Evolutionary conservation across 2,888 invertebrate species (phyloP).

Genomic region (Drosophila kambysellisi): DNA sequence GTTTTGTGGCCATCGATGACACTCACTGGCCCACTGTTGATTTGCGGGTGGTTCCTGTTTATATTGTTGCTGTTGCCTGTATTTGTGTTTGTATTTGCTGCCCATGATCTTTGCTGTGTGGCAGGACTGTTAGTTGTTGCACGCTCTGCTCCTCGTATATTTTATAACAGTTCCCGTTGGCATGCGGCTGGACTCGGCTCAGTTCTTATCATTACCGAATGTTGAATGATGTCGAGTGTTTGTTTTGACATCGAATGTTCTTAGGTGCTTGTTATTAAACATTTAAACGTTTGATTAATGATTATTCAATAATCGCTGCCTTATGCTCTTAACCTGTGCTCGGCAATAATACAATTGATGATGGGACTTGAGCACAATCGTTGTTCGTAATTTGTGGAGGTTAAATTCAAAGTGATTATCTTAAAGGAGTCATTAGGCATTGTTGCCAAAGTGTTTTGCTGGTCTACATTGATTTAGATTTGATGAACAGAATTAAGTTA

Average conservation of each 20-base stretch:
- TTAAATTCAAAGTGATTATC: constrained; percentile 3
- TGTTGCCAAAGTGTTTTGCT: neutral
- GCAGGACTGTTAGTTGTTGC: constrained; percentile 31
- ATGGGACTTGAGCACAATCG: constrained; percentile 8
- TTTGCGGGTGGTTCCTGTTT: constrained; percentile 70
- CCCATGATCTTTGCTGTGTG: constrained; percentile 47
- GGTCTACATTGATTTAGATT: neutral
- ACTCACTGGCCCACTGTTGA: constrained; percentile 52
- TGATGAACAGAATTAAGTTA: neutral
- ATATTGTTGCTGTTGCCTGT: constrained; percentile 12
- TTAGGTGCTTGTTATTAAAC: constrained; percentile 62
- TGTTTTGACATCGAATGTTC: constrained; percentile 84
- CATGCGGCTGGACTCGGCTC: constrained; percentile 25
- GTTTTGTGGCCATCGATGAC: constrained; percentile 60
- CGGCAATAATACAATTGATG: constrained; percentile 7
- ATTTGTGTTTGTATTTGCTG: constrained; percentile 18
- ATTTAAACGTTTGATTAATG: constrained; percentile 77
- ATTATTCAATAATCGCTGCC: constrained; percentile 46
- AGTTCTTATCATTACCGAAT: constrained; percentile 78
- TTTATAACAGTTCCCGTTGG: constrained; percentile 41
- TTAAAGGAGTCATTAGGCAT: constrained; percentile 25
- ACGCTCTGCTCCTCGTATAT: constrained; percentile 44
- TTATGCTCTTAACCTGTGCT: constrained; percentile 26
- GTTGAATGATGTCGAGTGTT: constrained; percentile 84
- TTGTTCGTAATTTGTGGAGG: neutral